Percentiles rank a stretch among this genome's conserved stretches.
Conservation (phyloP, 2,797 vertebrate genomes). For the Synanceia verrucosa region DNA sequence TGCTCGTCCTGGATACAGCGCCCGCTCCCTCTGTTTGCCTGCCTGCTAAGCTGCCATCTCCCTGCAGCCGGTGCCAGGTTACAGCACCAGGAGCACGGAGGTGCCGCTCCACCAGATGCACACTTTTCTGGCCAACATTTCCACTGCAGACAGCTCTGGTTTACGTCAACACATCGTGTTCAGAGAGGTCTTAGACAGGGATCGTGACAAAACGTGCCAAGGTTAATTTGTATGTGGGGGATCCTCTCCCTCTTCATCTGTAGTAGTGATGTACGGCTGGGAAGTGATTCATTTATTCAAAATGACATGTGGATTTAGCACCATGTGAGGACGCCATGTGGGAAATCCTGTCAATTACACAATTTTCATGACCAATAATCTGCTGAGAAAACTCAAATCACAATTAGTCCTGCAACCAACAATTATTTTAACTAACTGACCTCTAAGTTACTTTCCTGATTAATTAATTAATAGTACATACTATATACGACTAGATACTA, state of each 20-base stretch:
- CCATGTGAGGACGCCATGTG: background rate
- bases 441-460: background rate
- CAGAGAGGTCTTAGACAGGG: constrained; percentile 26
- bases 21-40: constrained; percentile 57
- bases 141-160: constrained; percentile 26
- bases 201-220: constrained; percentile 23
- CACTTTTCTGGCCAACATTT: constrained; percentile 44
- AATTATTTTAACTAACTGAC: background rate
- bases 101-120: constrained; percentile 60
- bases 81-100: constrained; percentile 51
- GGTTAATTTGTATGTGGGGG: constrained; percentile 29
- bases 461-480: background rate
- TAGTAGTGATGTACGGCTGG: background rate
- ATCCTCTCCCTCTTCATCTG: constrained; percentile 9
- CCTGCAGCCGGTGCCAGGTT: constrained; percentile 64
- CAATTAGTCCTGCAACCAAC: background rate
- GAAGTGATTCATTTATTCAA: constrained; percentile 1
- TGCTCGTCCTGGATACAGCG: constrained; percentile 78
- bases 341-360: constrained; percentile 1
- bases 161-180: constrained; percentile 6
- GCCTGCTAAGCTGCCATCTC: constrained; percentile 43
- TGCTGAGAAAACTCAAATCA: background rate
- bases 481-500: background rate
- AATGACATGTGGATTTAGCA: background rate
- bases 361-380: background rate